These are phyloP conservation scores for Lepidurus packardi DNA, from an alignment of 1,140 invertebrate genomes.

Conservation along the genomic window DNA sequence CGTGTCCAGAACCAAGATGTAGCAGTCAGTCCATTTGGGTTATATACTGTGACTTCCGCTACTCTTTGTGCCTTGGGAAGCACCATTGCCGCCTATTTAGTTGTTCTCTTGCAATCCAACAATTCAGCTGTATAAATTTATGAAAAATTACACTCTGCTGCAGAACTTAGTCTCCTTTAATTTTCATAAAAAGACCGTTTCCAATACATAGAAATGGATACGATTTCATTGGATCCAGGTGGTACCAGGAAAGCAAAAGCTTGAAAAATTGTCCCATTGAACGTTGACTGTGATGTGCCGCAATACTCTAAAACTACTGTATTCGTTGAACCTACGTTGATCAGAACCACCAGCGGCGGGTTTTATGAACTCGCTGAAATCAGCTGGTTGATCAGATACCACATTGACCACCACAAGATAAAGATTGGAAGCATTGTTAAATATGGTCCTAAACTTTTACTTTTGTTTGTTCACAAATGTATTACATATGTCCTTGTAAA, in stretches of 20 bases:
- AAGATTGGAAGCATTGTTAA: conserved; percentile 31
- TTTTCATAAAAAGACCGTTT: no score
- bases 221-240: background rate
- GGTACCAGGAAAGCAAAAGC: background rate
- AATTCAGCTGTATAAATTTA: no score
- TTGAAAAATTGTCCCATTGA: conserved; percentile 7
- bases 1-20: background rate
- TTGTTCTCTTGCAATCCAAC: background rate
- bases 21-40: background rate
- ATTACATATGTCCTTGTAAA: no score
- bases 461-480: no score
- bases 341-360: no score
- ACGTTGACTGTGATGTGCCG: no score
- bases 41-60: background rate
- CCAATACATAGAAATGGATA: background rate
- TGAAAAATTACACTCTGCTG: no score
- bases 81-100: background rate
- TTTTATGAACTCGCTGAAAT: no score
- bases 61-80: background rate
- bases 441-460: background rate
- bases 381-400: no score
- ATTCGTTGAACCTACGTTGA: no score
- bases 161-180: no score
- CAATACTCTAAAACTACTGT: no score
- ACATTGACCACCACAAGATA: conserved; percentile 9